These are phyloP conservation scores for Drosophila sturtevanti DNA, from an alignment of 1,140 invertebrate species.

Conservation along the genomic window DNA sequence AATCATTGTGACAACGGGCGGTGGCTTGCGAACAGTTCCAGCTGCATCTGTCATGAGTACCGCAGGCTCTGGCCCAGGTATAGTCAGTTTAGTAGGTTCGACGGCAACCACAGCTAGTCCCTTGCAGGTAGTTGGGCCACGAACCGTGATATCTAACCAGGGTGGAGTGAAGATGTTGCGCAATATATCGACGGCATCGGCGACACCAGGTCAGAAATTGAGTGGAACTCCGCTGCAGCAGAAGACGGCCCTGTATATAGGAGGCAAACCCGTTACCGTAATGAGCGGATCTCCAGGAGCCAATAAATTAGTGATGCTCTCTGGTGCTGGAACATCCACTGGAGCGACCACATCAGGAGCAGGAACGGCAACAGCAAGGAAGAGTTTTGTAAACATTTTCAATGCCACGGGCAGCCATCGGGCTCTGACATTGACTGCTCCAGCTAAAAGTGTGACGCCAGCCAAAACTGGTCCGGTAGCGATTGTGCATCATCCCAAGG, in stretches of 20 bases:
- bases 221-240: slow-evolving; percentile 62
- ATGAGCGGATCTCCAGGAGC: slow-evolving; percentile 83
- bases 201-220: slow-evolving; percentile 32
- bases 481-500: slow-evolving; percentile 10
- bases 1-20: slow-evolving; percentile 89
- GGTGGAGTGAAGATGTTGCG: slow-evolving; percentile 88
- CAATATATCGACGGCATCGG: slow-evolving; percentile 77
- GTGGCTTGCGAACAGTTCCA: slow-evolving; percentile 84
- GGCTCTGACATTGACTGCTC: slow-evolving; percentile 52
- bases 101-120: slow-evolving; percentile 53
- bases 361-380: slow-evolving; percentile 52
- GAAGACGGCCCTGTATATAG: slow-evolving; percentile 85
- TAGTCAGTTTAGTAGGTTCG: slow-evolving; percentile 74
- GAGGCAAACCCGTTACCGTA: slow-evolving; percentile 89
- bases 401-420: slow-evolving; percentile 53
- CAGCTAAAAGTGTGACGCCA: slow-evolving; percentile 38
- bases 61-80: slow-evolving; percentile 85
- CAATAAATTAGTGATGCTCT: slow-evolving; percentile 76
- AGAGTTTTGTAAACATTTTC: slow-evolving; percentile 74
- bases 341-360: slow-evolving; percentile 17
- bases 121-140: slow-evolving; percentile 58
- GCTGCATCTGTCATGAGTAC: slow-evolving; percentile 83
- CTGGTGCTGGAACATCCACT: slow-evolving; percentile 60
- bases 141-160: slow-evolving; percentile 80
- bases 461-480: slow-evolving; percentile 79